Base-by-base conservation (phyloP, 2,113 vertebrate species). In the Bucco capensis region DNA sequence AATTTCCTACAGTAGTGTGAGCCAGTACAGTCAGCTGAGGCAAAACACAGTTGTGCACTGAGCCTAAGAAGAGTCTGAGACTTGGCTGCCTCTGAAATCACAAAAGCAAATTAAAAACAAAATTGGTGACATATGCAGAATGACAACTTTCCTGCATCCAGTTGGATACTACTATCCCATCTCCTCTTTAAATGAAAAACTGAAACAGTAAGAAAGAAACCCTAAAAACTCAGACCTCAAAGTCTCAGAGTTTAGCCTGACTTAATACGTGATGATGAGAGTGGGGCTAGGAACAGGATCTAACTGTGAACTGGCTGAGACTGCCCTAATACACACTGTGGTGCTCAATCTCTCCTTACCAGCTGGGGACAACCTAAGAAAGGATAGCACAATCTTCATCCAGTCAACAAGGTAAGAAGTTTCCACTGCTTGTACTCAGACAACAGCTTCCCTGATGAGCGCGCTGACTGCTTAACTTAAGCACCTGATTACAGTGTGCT, bases 241-340 rank as follows among this genome's bases (percentile, higher is more conserved):
- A 38, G 13, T 23, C 46, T 74, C 28, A 33, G 9, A 13, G 3
- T 25, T 67, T 25, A 75, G 44, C 21, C 38, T 73, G 77, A 51
- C 11, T 60, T 38, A 76, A 51, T 8, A 42, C n/a, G n/a, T n/a
- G 17, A 35, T 1, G 7, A 11, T 31, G 19, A n/a, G 19, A 79
- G 25, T 2, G 2, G 46, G 33, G 37, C 33, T 40, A 33, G 44
- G 54, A 81, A 70, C 58, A 47, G n/a, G 35, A 2, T 17, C 9
- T 23, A 51, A 30, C 17, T 0, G 0, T 8, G 27, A 47, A 56
- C 53, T 10, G 18, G 27, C 58, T 38, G 54, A 65, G 46, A 12
- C 10, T 56, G 38, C 10, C 14, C 15, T 46, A 44, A 16, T 2
- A 30, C 10, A 25, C 11, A 15, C 7, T 0, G 0, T 11, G 22